Evolutionary conservation across 2,797 vertebrate species (phyloP), one percentile per base, ranked within the genome.

Genomic region (Anguilla pacifica): DNA sequence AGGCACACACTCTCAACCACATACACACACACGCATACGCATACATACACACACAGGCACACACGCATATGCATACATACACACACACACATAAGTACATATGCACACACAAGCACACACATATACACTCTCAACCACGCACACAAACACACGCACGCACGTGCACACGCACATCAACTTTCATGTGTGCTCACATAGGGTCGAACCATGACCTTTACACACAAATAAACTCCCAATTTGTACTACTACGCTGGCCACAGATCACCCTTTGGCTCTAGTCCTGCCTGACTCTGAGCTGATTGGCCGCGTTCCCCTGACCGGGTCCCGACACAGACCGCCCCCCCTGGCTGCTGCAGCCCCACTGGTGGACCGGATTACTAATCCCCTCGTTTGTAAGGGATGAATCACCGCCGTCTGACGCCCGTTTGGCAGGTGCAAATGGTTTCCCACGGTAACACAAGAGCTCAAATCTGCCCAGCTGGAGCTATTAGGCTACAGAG

Each of bases 401-500:
- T 49, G 77, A 81, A n/a, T 81, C 77, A 81, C 6, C 77, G 22
- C 39, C 1, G 77, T 25, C 43, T 25, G 39, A 10, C 77, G 7
- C 77, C 43, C 77, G 6, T 49, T 49, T 19, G 77, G 77, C 77
- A 81, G 77, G 77, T 49, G 22, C 17, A 6, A 46, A 81, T 19
- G 17, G 77, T 46, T 81, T 25, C 77, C 77, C 77, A 81, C 43
- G 22, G 77, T 49, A 81, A 81, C 77, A 81, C 15, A 46, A 79
- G 35, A 3, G 7, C 19, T 49, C 39, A 49, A 22, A 25, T 25
- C 19, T 49, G 77, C 19, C 77, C 6, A 25, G 77, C 35, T 25
- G 43, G 77, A 81, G 19, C 77, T 25, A 10, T 49, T 25, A 7
- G 77, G 7, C 35, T 43, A 22, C 74, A 43, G 10, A 6, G 2